phyloP scores from a whole-genome alignment of 1,140 invertebrate species.

The Dendrolimus punctatus region DNA sequence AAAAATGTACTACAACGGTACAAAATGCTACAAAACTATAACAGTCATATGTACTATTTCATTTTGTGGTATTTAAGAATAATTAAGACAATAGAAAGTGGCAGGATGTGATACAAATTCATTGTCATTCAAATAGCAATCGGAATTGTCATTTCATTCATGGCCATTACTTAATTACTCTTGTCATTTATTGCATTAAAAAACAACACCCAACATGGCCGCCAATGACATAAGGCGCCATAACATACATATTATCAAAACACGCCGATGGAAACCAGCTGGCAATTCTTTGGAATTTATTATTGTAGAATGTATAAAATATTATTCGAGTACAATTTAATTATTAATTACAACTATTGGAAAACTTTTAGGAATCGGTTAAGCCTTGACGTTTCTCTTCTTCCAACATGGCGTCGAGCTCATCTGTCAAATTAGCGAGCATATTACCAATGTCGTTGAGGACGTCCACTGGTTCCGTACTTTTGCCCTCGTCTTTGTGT shows the following conservation, averaged over 20 bases:
- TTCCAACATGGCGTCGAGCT: constrained; percentile 95
- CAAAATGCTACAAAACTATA: constrained; percentile 29
- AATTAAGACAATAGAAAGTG: constrained; percentile 17
- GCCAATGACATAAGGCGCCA: not conserved
- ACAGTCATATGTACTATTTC: constrained; percentile 14
- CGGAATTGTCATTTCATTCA: not conserved
- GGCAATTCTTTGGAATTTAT: constrained; percentile 52
- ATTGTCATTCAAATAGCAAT: not conserved
- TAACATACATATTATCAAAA: too few species aligned
- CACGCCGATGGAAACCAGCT: constrained; percentile 18
- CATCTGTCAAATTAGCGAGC: constrained; percentile 94
- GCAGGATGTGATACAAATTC: constrained; percentile 6
- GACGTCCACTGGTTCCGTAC: constrained; percentile 86
- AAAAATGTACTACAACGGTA: constrained; percentile 28
- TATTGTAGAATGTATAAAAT: constrained; percentile 10
- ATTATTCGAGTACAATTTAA: constrained; percentile 37
- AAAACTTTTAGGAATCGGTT: constrained; percentile 70
- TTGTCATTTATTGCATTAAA: constrained; percentile 7
- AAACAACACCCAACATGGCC: constrained; percentile 1
- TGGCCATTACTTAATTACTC: not conserved
- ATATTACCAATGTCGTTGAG: constrained; percentile 97
- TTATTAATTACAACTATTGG: not conserved
- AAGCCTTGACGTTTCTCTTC: constrained; percentile 89
- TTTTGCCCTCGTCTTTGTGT: constrained; percentile 52
- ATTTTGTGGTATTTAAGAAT: constrained; percentile 9